Conservation (phyloP, 1,140 invertebrate genomes). For the Monochamus saltuarius region DNA sequence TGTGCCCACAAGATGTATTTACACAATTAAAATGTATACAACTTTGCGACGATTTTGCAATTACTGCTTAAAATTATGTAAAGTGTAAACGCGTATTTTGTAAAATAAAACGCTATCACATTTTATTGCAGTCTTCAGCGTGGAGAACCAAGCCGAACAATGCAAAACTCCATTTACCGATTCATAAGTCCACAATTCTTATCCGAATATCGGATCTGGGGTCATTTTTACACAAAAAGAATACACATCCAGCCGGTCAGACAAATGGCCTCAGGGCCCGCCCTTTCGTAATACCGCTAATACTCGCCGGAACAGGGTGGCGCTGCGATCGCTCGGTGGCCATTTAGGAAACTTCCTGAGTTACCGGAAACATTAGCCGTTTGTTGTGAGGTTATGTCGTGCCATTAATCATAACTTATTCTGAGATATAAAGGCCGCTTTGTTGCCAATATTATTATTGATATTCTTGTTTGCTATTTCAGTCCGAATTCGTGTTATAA, state of each 20-base stretch:
- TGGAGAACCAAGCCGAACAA: not conserved
- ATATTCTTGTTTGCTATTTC: conserved; percentile 50
- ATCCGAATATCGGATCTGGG: not conserved
- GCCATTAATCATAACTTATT: conserved; percentile 50
- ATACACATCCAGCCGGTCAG: conserved; percentile 37
- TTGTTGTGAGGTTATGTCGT: conserved; percentile 45
- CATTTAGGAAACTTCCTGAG: conserved; percentile 49
- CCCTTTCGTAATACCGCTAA: conserved; percentile 49
- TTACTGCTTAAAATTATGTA: not conserved
- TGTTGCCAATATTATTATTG: conserved; percentile 48
- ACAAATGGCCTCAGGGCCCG: conserved; percentile 43
- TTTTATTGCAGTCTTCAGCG: not conserved
- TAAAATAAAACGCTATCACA: not conserved
- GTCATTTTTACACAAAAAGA: not conserved
- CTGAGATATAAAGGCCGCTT: conserved; percentile 20
- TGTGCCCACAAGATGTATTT: too few relatives aligned
- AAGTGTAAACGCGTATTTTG: not conserved
- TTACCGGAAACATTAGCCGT: conserved; percentile 49
- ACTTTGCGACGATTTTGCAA: too few relatives aligned
- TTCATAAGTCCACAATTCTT: not conserved
- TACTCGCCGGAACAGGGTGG: conserved; percentile 49
- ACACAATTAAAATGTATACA: too few relatives aligned
- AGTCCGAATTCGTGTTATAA: conserved; percentile 47
- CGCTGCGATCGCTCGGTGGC: conserved; percentile 36
- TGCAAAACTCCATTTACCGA: not conserved